A percentile compares a stretch with the other conserved stretches of the same genome.
Evolutionary conservation across 2,797 vertebrate genomes (phyloP).

Genomic region (Sternotherus odoratus): DNA sequence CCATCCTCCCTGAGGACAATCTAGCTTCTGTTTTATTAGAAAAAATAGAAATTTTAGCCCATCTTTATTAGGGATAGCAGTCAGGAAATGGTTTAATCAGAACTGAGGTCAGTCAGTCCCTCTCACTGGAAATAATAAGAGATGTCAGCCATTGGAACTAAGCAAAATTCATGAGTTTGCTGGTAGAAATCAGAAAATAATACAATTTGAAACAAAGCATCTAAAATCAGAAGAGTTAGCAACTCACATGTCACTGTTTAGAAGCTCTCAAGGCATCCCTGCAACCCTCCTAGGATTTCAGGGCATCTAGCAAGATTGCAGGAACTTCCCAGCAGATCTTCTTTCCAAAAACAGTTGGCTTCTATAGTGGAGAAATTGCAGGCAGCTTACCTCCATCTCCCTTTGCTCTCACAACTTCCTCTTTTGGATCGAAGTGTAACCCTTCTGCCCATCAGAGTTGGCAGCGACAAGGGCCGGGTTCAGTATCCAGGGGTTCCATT

Average conservation of each 20-base stretch:
- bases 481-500: too few species aligned
- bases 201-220: rapidly evolving
- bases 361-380: rapidly evolving
- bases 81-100: rapidly evolving
- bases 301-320: too few species aligned
- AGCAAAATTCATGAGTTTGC: rapidly evolving
- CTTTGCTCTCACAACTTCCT: too few species aligned
- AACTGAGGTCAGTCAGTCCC: too few species aligned
- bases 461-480: too few species aligned
- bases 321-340: rapidly evolving
- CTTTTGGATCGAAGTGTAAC: too few species aligned
- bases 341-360: rapidly evolving
- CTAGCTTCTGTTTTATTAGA: rapidly evolving
- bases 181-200: rapidly evolving
- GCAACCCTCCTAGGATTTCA: rapidly evolving
- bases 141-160: rapidly evolving
- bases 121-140: too few species aligned
- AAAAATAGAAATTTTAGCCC: rapidly evolving
- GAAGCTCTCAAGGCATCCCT: not conserved
- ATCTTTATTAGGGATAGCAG: rapidly evolving
- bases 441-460: too few species aligned
- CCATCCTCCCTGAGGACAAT: rapidly evolving
- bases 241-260: too few species aligned
- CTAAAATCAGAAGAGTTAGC: rapidly evolving
- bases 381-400: rapidly evolving